phyloP scores from a whole-genome alignment of 1,140 invertebrate species.

The Solenopsis fugax region DNA sequence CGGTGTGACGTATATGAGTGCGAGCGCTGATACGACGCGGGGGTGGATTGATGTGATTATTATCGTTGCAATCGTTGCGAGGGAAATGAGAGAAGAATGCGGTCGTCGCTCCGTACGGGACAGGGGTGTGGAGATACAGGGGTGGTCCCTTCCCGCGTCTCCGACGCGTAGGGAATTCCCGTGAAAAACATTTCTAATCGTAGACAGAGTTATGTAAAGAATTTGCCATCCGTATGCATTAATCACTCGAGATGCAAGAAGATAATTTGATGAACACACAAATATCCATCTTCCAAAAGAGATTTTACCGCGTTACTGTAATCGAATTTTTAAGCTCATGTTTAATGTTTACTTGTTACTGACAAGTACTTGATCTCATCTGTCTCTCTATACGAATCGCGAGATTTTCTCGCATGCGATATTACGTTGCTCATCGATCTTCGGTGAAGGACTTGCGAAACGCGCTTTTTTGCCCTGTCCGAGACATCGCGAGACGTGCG shows the following conservation, averaged over 20 bases:
- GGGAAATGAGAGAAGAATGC: slow-evolving; percentile 18
- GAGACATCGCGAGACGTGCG: slow-evolving; percentile 3
- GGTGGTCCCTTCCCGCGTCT: neutral
- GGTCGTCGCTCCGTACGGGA: neutral
- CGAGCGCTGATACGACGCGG: slow-evolving; percentile 62
- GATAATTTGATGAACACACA: neutral
- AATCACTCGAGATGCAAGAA: neutral
- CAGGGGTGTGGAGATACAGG: neutral
- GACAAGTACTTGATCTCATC: neutral
- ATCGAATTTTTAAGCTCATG: neutral
- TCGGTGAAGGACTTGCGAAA: neutral
- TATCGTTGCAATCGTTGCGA: slow-evolving; percentile 58
- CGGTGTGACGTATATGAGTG: slow-evolving; percentile 71
- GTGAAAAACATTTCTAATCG: slow-evolving; percentile 10
- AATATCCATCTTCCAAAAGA: neutral
- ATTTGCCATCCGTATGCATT: neutral
- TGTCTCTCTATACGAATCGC: neutral
- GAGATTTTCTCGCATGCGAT: neutral
- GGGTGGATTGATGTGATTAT: slow-evolving; percentile 66
- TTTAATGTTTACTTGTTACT: neutral
- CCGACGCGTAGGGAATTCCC: neutral
- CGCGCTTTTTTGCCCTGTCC: neutral
- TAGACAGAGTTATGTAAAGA: neutral
- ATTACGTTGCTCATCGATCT: slow-evolving; percentile 28
- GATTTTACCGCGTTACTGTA: neutral